phyloP scores from a whole-genome alignment of 2,888 invertebrate species.

The Litoditis marina region DNA sequence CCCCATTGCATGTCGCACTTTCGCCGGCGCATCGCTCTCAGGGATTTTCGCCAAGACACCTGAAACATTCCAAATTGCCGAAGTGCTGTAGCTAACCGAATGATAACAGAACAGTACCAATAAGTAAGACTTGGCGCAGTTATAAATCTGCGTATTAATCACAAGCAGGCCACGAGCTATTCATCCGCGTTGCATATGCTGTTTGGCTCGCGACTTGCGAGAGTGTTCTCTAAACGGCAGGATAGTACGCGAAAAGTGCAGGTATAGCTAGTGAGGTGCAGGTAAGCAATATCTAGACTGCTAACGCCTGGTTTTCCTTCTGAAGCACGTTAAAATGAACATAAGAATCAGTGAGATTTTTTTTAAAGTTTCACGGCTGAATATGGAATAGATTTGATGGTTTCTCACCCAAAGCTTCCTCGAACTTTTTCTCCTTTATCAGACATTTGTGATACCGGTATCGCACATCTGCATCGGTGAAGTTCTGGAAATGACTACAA shows the following conservation, averaged over 20 bases:
- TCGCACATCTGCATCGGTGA: constrained; percentile 6
- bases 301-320: too few species aligned
- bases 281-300: too few species aligned
- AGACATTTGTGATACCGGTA: constrained; percentile 6
- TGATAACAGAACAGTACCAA: too few species aligned
- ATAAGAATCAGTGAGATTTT: background rate
- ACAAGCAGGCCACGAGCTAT: too few species aligned
- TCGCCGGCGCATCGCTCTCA: background rate
- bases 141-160: too few species aligned
- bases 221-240: too few species aligned
- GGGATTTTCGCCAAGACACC: background rate
- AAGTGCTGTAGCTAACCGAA: too few species aligned
- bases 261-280: too few species aligned
- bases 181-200: too few species aligned
- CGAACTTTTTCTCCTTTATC: constrained; percentile 1
- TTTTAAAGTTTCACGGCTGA: background rate
- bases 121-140: background rate
- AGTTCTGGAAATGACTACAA: constrained; percentile 1
- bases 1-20: background rate
- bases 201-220: too few species aligned
- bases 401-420: constrained; percentile 12
- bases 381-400: background rate
- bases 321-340: background rate
- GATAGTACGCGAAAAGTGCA: too few species aligned
- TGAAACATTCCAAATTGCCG: too few species aligned